Percentiles rank a stretch among this genome's conserved stretches.
Evolutionary conservation across 2,797 vertebrate species (phyloP).

Genomic region (Margarornis squamiger): DNA sequence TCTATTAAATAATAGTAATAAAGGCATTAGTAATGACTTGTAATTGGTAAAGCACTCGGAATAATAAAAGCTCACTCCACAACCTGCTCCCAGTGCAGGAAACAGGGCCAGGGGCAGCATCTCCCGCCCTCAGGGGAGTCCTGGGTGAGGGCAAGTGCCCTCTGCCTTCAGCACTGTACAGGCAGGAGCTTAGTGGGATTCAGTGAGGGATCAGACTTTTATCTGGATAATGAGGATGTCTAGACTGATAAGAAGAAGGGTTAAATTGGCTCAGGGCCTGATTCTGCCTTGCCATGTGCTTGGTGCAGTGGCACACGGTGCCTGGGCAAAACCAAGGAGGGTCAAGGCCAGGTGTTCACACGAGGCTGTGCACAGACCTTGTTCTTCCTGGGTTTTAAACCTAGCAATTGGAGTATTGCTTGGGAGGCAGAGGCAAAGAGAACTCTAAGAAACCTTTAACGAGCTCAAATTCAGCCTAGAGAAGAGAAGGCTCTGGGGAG

Average conservation of each 20-base stretch:
- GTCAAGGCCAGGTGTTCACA: background rate
- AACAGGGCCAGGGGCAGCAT: accelerated
- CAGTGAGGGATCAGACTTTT: constrained; percentile 50
- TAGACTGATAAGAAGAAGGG: constrained; percentile 62
- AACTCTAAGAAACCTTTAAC: background rate
- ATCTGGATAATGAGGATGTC: constrained; percentile 66
- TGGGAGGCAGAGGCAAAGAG: background rate
- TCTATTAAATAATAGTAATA: constrained; percentile 40
- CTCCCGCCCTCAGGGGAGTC: background rate
- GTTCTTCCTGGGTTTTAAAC: background rate
- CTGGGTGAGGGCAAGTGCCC: background rate
- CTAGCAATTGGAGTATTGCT: background rate
- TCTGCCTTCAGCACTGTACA: background rate
- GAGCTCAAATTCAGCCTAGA: background rate
- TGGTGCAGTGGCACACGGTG: background rate
- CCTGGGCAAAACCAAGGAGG: background rate
- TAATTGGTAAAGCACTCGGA: background rate
- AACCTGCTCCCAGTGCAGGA: background rate
- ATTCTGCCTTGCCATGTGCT: background rate
- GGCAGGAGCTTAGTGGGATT: constrained; percentile 36
- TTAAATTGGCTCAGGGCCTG: constrained; percentile 48
- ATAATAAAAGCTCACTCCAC: accelerated
- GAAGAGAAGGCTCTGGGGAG: background rate
- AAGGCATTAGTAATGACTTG: background rate
- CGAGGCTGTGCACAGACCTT: background rate